Conservation (phyloP, 2,797 vertebrate genomes). For the Sebastes steindachneri region DNA sequence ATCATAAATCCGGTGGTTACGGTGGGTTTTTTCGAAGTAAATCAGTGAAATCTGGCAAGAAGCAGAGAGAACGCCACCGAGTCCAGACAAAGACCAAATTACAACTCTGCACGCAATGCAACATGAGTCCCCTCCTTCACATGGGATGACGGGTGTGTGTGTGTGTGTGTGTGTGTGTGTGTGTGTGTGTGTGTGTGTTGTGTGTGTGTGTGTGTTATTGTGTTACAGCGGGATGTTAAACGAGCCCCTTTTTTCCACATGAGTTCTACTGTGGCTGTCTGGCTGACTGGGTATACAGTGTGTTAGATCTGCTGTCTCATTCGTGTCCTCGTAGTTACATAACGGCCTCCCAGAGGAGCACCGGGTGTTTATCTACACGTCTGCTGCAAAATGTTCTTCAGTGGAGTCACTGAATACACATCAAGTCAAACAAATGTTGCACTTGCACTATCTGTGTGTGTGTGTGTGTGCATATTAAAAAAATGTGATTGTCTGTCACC, state of each 20-base stretch:
- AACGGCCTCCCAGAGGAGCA: slow-evolving; percentile 25
- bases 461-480: too few species aligned
- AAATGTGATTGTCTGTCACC: too few species aligned
- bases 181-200: neutral
- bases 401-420: neutral
- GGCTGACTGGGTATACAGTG: slow-evolving; percentile 27
- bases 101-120: slow-evolving; percentile 63
- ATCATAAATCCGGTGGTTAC: slow-evolving; percentile 15
- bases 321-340: slow-evolving; percentile 45
- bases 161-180: neutral
- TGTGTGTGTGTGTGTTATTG: too few species aligned
- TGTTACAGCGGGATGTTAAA: slow-evolving; percentile 8
- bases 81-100: slow-evolving; percentile 57
- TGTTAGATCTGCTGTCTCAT: slow-evolving; percentile 31
- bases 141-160: neutral
- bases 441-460: neutral
- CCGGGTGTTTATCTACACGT: slow-evolving; percentile 14
- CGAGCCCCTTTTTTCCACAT: slow-evolving; percentile 19
- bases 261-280: slow-evolving; percentile 16
- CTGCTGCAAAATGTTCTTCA: neutral
- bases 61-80: slow-evolving; percentile 25
- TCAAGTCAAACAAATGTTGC: slow-evolving; percentile 10
- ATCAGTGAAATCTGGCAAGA: slow-evolving; percentile 44
- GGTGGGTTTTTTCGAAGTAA: slow-evolving; percentile 26
- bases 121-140: slow-evolving; percentile 40